Percentiles rank a stretch among this genome's conserved stretches.
Evolutionary conservation across 2,888 invertebrate species (phyloP).

Genomic region (Hydriomena furcata): DNA sequence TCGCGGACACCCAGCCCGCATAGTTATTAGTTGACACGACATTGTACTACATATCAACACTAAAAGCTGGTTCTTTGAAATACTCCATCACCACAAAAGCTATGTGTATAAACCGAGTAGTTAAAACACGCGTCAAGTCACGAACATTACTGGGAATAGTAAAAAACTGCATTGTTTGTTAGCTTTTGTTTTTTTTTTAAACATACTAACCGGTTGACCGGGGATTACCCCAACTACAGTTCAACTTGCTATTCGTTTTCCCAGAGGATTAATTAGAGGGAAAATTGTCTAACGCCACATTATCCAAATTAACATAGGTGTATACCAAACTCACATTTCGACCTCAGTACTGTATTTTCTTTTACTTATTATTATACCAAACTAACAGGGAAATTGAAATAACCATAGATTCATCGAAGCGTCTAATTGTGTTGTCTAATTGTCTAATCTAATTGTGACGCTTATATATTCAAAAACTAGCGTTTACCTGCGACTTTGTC

Average conservation of each 20-base stretch:
- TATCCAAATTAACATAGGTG: constrained; percentile 4
- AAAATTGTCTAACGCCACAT: constrained; percentile 2
- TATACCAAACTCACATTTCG: neutral
- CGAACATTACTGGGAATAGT: constrained; percentile 18
- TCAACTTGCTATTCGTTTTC: constrained; percentile 4
- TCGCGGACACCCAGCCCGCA: neutral
- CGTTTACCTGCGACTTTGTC: no score
- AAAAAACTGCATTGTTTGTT: neutral
- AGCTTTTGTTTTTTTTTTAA: no score
- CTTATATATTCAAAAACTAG: no score
- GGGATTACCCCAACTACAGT: constrained; percentile 9
- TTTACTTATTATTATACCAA: neutral
- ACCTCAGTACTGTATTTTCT: neutral
- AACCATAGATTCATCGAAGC: no score
- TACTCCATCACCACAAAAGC: constrained; percentile 10
- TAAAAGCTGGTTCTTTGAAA: constrained; percentile 19
- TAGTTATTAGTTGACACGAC: constrained; percentile 18
- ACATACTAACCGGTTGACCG: constrained; percentile 5
- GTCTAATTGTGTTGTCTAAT: no score
- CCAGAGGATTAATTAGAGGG: constrained; percentile 11
- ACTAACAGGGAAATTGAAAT: neutral
- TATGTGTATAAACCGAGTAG: constrained; percentile 14
- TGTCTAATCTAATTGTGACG: no score
- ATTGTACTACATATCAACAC: constrained; percentile 16
- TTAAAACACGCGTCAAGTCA: constrained; percentile 9